These are phyloP conservation scores for Marmota monax DNA, from an alignment of 2,113 vertebrate species.

Conservation along the genomic window DNA sequence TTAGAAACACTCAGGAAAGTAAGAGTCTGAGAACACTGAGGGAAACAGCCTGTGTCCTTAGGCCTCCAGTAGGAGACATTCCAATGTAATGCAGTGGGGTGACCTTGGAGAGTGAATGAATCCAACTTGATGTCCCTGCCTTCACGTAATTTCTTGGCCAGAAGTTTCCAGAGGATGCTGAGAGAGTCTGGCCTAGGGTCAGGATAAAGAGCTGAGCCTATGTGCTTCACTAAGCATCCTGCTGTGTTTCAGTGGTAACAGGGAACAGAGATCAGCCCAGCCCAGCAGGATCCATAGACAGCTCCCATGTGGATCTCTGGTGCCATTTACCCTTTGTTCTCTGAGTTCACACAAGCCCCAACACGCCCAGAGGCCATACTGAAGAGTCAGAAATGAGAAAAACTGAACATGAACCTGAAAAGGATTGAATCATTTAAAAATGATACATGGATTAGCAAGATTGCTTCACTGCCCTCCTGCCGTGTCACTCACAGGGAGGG, in stretches of 20 bases:
- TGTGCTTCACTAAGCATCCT: not conserved
- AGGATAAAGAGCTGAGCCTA: not conserved
- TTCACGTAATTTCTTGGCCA: not conserved
- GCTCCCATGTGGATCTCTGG: not conserved
- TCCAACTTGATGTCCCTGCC: not conserved
- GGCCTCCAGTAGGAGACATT: not conserved
- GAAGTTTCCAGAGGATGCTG: not conserved
- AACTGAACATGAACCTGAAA: not conserved
- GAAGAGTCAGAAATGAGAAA: conserved; percentile 1
- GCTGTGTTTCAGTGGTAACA: not conserved
- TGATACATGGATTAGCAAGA: not conserved
- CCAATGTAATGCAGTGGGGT: not conserved
- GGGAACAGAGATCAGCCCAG: not conserved
- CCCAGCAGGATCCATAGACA: not conserved
- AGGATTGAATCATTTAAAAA: conserved; percentile 8
- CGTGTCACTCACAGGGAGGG: not conserved
- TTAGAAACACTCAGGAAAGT: not conserved
- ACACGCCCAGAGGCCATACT: not conserved
- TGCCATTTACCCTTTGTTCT: not conserved
- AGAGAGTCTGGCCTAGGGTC: not conserved
- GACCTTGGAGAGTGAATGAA: not conserved
- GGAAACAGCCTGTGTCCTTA: not conserved
- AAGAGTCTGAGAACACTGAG: not conserved
- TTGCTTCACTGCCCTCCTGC: not conserved
- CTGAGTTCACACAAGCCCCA: not conserved